Base-by-base conservation (phyloP, 2,797 vertebrate species). In the Cyprinodon diabolis region DNA sequence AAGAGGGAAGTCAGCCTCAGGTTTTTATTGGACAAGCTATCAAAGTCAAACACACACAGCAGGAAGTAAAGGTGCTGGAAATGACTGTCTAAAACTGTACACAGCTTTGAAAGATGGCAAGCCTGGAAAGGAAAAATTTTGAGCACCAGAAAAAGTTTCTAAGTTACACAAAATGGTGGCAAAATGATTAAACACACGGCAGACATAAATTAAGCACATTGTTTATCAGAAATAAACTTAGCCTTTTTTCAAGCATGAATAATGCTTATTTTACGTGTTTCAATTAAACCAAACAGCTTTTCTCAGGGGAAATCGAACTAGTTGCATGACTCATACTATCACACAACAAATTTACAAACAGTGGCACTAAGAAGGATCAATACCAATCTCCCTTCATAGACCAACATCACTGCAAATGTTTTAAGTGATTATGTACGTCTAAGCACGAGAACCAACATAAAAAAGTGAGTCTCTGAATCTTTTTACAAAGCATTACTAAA, bases 351-450 rank as follows among this genome's bases (percentile, higher is more conserved):
- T 57, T 68, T 35, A 72, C 70, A 75, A 11, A 68, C 43, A 62
- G 14, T 73, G 47, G 43, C 58, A 69, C 47, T 52, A 48, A 60
- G 49, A 67, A 3, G 40, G 66, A 90, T 87, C 80, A 40, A 86
- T 86, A 84, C 68, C 63, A 68, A 67, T 77, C 68, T 84, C 66
- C 51, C 51, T 83, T 80, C 70, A 66, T 56, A 72, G 51, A 74
- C 77, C 67, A 74, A 69, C 76, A 69, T 67, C 76, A 70, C 73
- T 14, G 68, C 43, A 74, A 70, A 78, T 51, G 54, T 65, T 65
- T 76, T 17, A 70, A 66, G 51, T 19, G 57, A 54, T 52, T 57
- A 68, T 47, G 66, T 66, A 47, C 15, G 23, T 47, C 40, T 43
- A 56, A 72, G 52, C n/a, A 60, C 48, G 23, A 48, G 4, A 48